These are phyloP conservation scores for Hypotaenidia philippensis DNA, from an alignment of 2,797 vertebrate genomes.

Conservation along the genomic window DNA sequence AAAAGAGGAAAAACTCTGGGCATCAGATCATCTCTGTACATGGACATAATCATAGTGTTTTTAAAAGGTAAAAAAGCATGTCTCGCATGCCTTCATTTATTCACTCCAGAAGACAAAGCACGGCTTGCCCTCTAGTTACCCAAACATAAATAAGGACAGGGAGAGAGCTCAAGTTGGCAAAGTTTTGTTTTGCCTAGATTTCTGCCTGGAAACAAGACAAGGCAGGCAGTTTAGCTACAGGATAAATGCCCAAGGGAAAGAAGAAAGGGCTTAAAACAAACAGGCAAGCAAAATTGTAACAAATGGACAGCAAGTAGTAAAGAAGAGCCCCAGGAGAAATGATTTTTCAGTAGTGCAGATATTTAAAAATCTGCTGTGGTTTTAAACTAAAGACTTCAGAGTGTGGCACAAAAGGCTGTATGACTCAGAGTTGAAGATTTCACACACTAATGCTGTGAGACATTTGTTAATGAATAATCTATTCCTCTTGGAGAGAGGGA, in stretches of 20 bases:
- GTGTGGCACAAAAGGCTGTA: slow-evolving; percentile 8
- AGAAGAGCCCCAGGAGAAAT: background rate
- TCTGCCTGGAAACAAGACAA: slow-evolving; percentile 53
- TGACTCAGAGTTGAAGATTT: slow-evolving; percentile 57
- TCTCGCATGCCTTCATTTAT: background rate
- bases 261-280: slow-evolving; percentile 20
- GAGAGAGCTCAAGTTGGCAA: background rate
- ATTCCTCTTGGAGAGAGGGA: slow-evolving; percentile 33
- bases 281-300: slow-evolving; percentile 8
- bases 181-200: slow-evolving; percentile 53
- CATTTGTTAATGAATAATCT: slow-evolving; percentile 60
- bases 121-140: slow-evolving; percentile 21
- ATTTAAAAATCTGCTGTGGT: slow-evolving; percentile 10
- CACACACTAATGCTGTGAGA: slow-evolving; percentile 5
- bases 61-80: background rate
- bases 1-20: background rate
- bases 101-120: background rate
- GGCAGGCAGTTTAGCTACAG: background rate
- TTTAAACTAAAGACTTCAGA: slow-evolving; percentile 22
- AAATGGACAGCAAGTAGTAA: background rate
- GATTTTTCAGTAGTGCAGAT: background rate
- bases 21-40: background rate
- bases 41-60: background rate
- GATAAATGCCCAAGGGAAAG: background rate
- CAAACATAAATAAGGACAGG: background rate